Conservation (phyloP, 2,888 invertebrate genomes). For the Boloria euphrosyne region DNA sequence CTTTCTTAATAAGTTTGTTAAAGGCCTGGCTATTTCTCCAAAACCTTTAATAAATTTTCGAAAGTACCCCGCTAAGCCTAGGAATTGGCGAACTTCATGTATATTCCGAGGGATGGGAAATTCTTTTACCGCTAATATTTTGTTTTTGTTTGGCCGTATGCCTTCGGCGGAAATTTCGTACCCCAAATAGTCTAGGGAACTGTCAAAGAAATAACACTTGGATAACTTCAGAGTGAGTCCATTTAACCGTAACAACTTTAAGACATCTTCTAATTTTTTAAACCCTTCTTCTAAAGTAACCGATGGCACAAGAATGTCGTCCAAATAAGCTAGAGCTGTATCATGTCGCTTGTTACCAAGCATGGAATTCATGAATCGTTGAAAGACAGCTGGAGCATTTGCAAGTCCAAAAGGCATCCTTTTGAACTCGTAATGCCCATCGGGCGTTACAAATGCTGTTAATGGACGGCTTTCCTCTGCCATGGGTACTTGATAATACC, state of each 20-base stretch:
- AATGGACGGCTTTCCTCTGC: slow-evolving; percentile 36
- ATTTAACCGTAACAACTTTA: slow-evolving; percentile 25
- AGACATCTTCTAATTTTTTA: slow-evolving; percentile 20
- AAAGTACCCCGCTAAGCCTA: slow-evolving; percentile 41
- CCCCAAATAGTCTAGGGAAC: slow-evolving; percentile 37
- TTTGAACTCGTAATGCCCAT: slow-evolving; percentile 48
- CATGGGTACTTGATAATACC: slow-evolving; percentile 53
- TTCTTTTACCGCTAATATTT: slow-evolving; percentile 33
- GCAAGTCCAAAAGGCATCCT: slow-evolving; percentile 49
- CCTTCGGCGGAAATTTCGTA: slow-evolving; percentile 40
- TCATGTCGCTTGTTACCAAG: too few relatives aligned
- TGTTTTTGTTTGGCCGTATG: slow-evolving; percentile 31
- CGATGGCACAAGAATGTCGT: slow-evolving; percentile 35
- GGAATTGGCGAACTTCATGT: slow-evolving; percentile 42
- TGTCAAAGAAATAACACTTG: slow-evolving; percentile 38
- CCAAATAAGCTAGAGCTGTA: slow-evolving; percentile 38
- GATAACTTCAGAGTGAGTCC: slow-evolving; percentile 36
- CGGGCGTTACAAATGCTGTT: slow-evolving; percentile 46
- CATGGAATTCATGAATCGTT: slow-evolving; percentile 39
- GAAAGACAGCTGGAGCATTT: slow-evolving; percentile 46
- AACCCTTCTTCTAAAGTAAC: slow-evolving; percentile 30
- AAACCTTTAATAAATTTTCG: slow-evolving; percentile 40
- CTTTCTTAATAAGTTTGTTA: slow-evolving; percentile 38
- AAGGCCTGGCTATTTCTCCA: slow-evolving; percentile 37
- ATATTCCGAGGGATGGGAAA: slow-evolving; percentile 37